Conservation (phyloP, 2,888 invertebrate genomes). For the Aethes cnicana region DNA sequence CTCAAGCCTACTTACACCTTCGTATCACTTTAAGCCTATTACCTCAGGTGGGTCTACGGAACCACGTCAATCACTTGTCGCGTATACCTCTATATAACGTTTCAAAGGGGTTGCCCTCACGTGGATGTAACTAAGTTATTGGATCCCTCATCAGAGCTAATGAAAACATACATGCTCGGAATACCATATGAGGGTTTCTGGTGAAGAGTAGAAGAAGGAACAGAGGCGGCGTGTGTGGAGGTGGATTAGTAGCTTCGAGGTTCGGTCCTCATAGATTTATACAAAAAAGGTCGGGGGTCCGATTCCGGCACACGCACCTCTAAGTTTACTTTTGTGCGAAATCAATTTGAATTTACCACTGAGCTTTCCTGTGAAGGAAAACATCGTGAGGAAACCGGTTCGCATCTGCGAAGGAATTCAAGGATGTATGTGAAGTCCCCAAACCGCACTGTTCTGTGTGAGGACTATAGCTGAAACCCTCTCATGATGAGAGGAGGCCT, state of each 20-base stretch:
- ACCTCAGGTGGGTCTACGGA: constrained; percentile 7
- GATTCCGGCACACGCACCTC: too few species aligned
- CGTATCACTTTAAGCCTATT: constrained; percentile 13
- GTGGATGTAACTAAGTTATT: constrained; percentile 33
- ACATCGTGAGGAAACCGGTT: too few species aligned
- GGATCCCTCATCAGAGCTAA: constrained; percentile 34
- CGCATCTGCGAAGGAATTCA: too few species aligned
- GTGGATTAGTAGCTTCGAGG: background rate
- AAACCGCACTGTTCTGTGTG: too few species aligned
- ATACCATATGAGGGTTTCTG: constrained; percentile 31
- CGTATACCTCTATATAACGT: constrained; percentile 26
- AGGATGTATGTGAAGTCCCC: too few species aligned
- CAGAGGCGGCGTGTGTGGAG: background rate
- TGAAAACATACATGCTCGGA: constrained; percentile 34
- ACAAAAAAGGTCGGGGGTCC: too few species aligned
- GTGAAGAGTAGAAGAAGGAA: constrained; percentile 3
- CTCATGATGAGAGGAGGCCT: too few species aligned
- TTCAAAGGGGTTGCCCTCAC: constrained; percentile 29
- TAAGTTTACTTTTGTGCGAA: too few species aligned
- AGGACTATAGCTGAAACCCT: too few species aligned
- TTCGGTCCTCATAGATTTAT: background rate
- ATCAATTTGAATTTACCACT: too few species aligned
- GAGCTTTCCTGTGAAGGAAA: too few species aligned
- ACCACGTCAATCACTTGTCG: constrained; percentile 29
- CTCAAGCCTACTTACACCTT: too few species aligned